Conservation (phyloP, 2,797 vertebrate species). For the Chaetophractus vellerosus region DNA sequence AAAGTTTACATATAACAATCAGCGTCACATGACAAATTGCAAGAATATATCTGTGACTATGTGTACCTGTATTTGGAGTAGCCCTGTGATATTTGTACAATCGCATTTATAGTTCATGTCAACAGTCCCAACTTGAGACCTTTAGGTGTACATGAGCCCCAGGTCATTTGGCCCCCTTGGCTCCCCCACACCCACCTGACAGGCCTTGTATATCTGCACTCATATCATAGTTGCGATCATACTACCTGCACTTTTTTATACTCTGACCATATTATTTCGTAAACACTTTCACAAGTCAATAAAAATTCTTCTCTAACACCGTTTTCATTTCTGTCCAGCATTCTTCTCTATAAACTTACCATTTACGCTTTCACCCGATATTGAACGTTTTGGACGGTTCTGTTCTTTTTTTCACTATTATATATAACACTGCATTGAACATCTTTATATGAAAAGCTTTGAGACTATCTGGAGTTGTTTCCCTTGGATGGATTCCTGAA, state of each 20-base stretch:
- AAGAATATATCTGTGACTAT: neutral
- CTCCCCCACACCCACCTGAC: fast-evolving
- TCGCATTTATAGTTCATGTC: neutral
- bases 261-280: conserved; percentile 10
- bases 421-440: conserved; percentile 58
- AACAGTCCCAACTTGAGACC: conserved; percentile 11
- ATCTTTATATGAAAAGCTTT: conserved; percentile 46
- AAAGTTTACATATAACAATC: neutral
- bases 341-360: neutral
- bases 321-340: neutral
- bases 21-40: neutral
- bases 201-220: neutral
- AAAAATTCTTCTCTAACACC: neutral
- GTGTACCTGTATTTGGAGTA: neutral
- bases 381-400: neutral
- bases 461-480: conserved; percentile 19
- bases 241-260: neutral
- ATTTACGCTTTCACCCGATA: neutral
- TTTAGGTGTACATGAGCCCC: no score
- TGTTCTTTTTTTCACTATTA: no score
- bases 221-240: neutral
- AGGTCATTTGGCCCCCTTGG: neutral
- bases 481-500: conserved; percentile 37
- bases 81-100: neutral
- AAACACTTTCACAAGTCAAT: neutral